Conservation (phyloP, 1,140 invertebrate genomes). For the Aphidius ervi region DNA sequence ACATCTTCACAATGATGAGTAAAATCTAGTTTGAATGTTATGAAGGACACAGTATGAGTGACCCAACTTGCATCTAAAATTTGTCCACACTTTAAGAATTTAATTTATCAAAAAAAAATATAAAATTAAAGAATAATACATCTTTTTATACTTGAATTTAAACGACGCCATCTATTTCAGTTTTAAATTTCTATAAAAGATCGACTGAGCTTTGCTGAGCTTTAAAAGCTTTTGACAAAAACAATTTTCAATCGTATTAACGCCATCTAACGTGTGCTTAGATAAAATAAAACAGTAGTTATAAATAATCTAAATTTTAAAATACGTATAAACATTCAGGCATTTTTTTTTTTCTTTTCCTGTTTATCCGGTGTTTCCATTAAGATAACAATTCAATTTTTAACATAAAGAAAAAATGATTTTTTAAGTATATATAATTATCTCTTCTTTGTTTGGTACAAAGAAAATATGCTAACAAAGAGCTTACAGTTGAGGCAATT, state of each 20-base stretch:
- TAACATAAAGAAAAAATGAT: no score
- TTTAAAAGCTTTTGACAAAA: background rate
- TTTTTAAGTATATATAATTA: no score
- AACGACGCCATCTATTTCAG: background rate
- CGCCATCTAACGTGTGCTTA: constrained; percentile 4
- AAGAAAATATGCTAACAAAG: no score
- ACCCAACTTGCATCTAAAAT: background rate
- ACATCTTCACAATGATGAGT: constrained; percentile 10
- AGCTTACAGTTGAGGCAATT: no score
- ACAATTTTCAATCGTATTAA: constrained; percentile 1
- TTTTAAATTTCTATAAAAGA: background rate
- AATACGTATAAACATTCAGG: no score
- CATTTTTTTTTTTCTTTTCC: no score
- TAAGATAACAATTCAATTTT: no score
- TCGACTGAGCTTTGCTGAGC: constrained; percentile 7
- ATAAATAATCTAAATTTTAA: no score
- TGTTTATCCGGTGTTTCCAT: no score
- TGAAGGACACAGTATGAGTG: constrained; percentile 4
- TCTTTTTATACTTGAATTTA: background rate
- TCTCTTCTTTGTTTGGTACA: no score
- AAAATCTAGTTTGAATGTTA: constrained; percentile 10
- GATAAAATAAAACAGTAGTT: background rate
- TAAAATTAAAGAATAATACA: no score
- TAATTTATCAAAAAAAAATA: background rate
- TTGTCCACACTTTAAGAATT: no score